These are phyloP conservation scores for Zelostemma sp. DNA, from an alignment of 1,140 invertebrate genomes.

Conservation along the genomic window DNA sequence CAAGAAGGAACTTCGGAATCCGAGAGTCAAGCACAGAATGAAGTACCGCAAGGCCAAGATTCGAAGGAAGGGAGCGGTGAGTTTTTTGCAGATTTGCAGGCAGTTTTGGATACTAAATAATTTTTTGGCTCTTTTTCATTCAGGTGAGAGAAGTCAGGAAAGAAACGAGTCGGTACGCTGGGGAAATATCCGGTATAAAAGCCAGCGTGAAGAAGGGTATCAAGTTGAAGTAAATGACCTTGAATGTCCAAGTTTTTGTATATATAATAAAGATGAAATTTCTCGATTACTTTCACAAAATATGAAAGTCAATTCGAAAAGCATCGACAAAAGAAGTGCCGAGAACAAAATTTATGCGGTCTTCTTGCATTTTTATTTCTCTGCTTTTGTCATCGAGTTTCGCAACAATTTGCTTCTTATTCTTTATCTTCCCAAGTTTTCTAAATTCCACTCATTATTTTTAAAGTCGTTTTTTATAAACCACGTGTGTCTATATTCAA, in stretches of 20 bases:
- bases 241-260: neutral
- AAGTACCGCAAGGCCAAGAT: slow-evolving; percentile 93
- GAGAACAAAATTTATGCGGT: no score
- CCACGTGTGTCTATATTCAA: no score
- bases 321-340: no score
- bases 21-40: slow-evolving; percentile 91
- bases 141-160: slow-evolving; percentile 82
- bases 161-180: slow-evolving; percentile 84
- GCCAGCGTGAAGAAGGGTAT: slow-evolving; percentile 86
- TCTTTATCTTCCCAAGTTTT: no score
- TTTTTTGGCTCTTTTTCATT: slow-evolving; percentile 59
- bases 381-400: no score
- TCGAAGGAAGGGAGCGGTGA: slow-evolving; percentile 87
- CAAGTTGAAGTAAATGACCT: slow-evolving; percentile 78
- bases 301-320: no score
- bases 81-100: no score
- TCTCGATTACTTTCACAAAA: no score
- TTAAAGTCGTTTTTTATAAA: no score
- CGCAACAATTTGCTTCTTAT: no score
- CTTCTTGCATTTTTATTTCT: no score
- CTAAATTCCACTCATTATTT: no score
- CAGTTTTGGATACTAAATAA: neutral
- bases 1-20: slow-evolving; percentile 93
- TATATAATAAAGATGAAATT: slow-evolving; percentile 16
- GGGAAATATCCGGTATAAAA: slow-evolving; percentile 94